Base-by-base conservation (phyloP, 2,888 invertebrate species). In the Chloromyia formosa region DNA sequence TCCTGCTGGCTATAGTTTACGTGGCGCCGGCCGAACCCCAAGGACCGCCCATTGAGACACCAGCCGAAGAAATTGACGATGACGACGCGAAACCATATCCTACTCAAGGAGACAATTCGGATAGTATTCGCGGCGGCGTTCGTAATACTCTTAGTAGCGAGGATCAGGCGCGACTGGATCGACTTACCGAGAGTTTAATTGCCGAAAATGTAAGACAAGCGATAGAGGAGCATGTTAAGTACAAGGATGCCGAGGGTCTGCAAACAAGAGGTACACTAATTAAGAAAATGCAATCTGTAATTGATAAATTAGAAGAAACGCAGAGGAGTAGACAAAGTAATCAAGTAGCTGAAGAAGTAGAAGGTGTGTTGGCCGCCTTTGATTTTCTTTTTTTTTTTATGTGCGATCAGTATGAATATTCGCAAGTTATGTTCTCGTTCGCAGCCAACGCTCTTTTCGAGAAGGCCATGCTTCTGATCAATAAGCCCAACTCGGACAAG, bases 371-470 rank as follows among this genome's bases (percentile, higher is more conserved):
- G 49, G 10, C 49, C 49, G 49, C 27, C 27, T 35, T 49, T 49
- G 49, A n/a, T n/a, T 49, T 49, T 35, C 49, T n/a, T 49, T n/a
- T 49, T 49, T 1, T 12, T n/a, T n/a, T 10, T 10, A 49, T 49
- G 49, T n/a, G 16, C 49, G 16, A 49, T 12, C 10, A 49, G 16
- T n/a, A 5, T 49, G 3, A 12, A 3, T 12, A 12, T 49, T 35
- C 7, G 27, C 3, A 35, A 35, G 7, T 35, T 35, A 4, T 35
- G 27, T 68, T 18, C 49, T 53, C 22, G 12, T 18, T 69, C 78
- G 76, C 81, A 94, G 96, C 93, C 45, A 91, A 94, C 84, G 88
- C 89, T 60, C 83, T 95, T 22, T 96, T 90, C 82, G 91, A 93
- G 40, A 87, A 87, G 64, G 95, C 93, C 0, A 87, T 91, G 81